Base-by-base conservation (phyloP, 2,888 invertebrate genomes). In the Amiota minor region DNA sequence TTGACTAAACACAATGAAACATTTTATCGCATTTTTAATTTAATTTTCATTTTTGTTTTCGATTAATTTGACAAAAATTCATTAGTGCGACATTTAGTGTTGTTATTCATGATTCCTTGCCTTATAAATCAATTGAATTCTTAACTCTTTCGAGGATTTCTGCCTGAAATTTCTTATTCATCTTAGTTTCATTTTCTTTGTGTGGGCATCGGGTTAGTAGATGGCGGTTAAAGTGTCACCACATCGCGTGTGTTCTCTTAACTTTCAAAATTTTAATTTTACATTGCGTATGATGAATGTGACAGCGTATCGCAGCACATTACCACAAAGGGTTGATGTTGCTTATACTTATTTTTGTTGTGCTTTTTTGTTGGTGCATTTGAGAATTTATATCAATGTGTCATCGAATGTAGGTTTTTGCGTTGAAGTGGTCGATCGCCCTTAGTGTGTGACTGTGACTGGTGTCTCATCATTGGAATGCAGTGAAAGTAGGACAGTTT, bases 341-440 rank as follows among this genome's bases (percentile, higher is more conserved):
- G 35, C 6, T 35, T 2, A 35, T 35, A 35, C 35, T 35, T 35
- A 35, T 35, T 35, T 35, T 35, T 23, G 23, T 23, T 23, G 23
- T 23, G 1, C 3, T 23, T 1, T 23, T 23, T 23, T 35, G 50
- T 67, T 67, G 12, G 23, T 1, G 45, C 46, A 59, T 18, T 20
- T 55, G 23, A 61, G n/a, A 62, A 23, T 12, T 20, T 50, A 67
- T 49, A 50, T 67, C 50, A 50, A 67, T 67, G 67, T 67, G 50
- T 67, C 50, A 67, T 67, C 67, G 46, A 67, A 67, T 50, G 67
- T 67, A 23, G 67, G 67, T 67, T 49, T 50, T 16, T 67, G 20
- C 50, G 50, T 23, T 67, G 20, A 67, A 12, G 20, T 62, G 35
- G 35, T 62, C 35, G 23, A 14, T 62, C 12, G 20, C 35, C 35